Evolutionary conservation across 1,140 invertebrate genomes (phyloP), one percentile per base, ranked within the genome.

Genomic region (Philaenus spumarius): DNA sequence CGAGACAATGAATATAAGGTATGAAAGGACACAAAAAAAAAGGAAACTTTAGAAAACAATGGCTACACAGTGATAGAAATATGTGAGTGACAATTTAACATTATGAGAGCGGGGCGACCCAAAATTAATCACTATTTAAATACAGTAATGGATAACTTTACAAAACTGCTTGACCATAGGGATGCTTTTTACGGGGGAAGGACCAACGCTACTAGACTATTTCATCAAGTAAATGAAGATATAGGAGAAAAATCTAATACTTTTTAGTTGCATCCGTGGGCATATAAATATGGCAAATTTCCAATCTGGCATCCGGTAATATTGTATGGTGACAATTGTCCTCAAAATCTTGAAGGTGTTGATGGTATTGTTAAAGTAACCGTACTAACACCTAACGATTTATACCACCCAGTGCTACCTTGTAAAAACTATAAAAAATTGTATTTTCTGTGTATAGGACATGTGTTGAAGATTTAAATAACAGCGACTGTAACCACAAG

Each of bases 241-340:
- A n/a, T n/a, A n/a, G n/a, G n/a, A n/a, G 48, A 34, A 51, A n/a
- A 2, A 51, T 51, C 2, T 2, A 54, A 22, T 43, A 40, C 15
- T 14, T 54, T 5, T 67, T 62, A 17, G 67, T 66, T 19, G 2
- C 73, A 75, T 58, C 72, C 68, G 12, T 71, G 55, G 19, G 58
- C 69, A 6, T 64, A 61, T 54, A 70, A 70, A 45, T 64, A 65
- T 30, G 64, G 62, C 0, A 61, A 64, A 51, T 73, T 66, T 61
- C 72, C 72, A 1, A 30, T 73, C 14, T 67, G 66, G 19, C 70
- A 74, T 56, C 73, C 73, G 5, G 60, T 54, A n/a, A n/a, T n/a
- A n/a, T n/a, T 34, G 61, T 74, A 22, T 2, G 65, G 65, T 45
- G 55, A 68, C 34, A 15, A 22, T 15, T 5, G 5, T 11, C 34